These are phyloP conservation scores for Threskiornis aethiopicus DNA, from an alignment of 2,797 vertebrate species.

Conservation along the genomic window DNA sequence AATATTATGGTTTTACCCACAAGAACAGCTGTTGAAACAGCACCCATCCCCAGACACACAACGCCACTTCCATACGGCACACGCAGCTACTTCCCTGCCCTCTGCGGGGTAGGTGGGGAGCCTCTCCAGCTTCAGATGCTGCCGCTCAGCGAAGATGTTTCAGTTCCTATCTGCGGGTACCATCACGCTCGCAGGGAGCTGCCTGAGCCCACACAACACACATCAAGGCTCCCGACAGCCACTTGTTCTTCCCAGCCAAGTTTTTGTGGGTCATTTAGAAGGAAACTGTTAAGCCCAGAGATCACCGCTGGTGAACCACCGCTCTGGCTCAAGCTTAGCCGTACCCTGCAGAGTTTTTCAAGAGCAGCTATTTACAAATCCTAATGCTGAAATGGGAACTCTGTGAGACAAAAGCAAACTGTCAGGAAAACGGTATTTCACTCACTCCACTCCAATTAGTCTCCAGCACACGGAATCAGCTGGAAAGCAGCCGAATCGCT, in stretches of 20 bases:
- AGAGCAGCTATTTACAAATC: neutral
- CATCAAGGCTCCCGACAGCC: neutral
- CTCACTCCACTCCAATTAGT: neutral
- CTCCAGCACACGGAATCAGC: neutral
- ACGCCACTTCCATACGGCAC: neutral
- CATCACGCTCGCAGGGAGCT: neutral
- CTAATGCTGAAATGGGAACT: neutral
- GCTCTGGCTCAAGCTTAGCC: neutral
- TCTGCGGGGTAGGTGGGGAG: rapidly evolving
- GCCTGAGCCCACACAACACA: neutral
- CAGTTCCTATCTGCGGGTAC: neutral
- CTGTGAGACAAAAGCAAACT: neutral
- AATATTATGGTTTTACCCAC: neutral
- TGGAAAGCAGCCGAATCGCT: neutral
- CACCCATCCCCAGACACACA: neutral
- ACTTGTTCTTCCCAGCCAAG: neutral
- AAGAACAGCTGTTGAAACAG: neutral
- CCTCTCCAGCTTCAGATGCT: neutral
- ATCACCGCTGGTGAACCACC: rapidly evolving
- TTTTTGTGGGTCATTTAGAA: neutral
- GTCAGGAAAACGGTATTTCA: neutral
- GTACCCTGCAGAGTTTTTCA: neutral
- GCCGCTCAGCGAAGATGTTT: rapidly evolving
- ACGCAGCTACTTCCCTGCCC: neutral
- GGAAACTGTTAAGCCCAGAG: neutral